Base-by-base conservation (phyloP, 2,113 vertebrate genomes). In the Prionailurus bengalensis region DNA sequence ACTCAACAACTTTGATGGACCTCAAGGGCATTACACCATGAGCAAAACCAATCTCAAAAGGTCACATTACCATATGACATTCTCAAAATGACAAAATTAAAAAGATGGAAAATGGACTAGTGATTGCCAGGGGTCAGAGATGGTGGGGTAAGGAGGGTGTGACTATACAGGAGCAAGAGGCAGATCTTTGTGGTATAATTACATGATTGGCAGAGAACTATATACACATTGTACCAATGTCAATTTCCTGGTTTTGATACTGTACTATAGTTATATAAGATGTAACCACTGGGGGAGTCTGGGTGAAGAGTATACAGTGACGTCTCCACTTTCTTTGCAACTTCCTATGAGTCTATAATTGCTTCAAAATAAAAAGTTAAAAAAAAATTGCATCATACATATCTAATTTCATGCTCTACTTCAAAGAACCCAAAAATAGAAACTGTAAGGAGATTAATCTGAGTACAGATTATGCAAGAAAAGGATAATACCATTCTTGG, bases 361-460 rank as follows among this genome's bases (percentile, higher is more conserved):
- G 88, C 85, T 97, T 96, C 95, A 96, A 97, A 96, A 86, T 79
- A 97, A 95, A 91, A 95, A 51, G 76, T 91, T 94, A 31, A 45
- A 9, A 94, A 96, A 94, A 96, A 95, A 91, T 39, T 96, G 80
- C 63, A 80, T 97, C 55, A 89, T 70, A 84, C 55, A 31, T 94
- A 97, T 97, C 96, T 95, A 88, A 97, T 97, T 97, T 97, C 97
- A 95, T 84, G 74, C 81, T 81, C 76, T 51, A 92, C 58, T 88
- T 97, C 93, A 98, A 96, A 97, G 94, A 92, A 92, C 42, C 82
- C 95, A 89, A 97, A 97, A 97, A 97, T 53, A 97, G 90, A 97
- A 97, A 96, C 85, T 71, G 58, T 31, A 94, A 94, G 55, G 80
- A 92, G 88, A 96, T 74, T 93, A 78, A 95, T 73, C 66, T 94